These are phyloP conservation scores for Myzus persicae DNA, from an alignment of 1,140 invertebrate species.

Conservation along the genomic window DNA sequence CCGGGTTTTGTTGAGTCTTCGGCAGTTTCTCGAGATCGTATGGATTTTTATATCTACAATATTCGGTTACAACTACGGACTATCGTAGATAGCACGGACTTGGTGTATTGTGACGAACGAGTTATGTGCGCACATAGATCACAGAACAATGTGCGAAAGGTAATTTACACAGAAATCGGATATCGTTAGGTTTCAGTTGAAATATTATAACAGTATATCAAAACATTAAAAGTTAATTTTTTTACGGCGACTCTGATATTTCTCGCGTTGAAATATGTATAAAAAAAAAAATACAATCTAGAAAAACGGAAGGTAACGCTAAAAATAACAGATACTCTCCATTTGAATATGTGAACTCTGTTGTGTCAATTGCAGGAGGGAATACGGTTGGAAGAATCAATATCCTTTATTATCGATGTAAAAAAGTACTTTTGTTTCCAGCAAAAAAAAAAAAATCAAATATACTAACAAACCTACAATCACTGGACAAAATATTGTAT, in stretches of 20 bases:
- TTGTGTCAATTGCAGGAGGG: not conserved
- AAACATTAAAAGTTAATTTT: not conserved
- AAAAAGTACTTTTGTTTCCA: not conserved
- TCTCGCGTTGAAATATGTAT: not conserved
- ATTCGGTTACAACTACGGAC: not conserved
- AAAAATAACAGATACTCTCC: not conserved
- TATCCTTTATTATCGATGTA: not conserved
- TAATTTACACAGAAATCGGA: not conserved
- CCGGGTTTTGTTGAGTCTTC: not conserved
- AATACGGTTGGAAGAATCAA: not conserved
- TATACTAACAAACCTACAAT: not conserved
- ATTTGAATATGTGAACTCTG: not conserved
- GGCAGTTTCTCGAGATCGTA: not conserved
- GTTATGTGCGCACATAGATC: not conserved
- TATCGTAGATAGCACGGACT: too few species aligned
- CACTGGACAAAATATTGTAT: not conserved
- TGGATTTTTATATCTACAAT: not conserved
- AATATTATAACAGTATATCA: not conserved
- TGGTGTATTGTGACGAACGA: not conserved
- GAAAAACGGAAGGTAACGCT: not conserved
- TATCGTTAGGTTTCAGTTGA: not conserved
- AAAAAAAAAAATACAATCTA: not conserved
- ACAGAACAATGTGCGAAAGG: not conserved
- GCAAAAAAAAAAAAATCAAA: not conserved
- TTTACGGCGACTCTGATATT: not conserved